Evolutionary conservation across 2,113 vertebrate genomes (phyloP), one percentile per base, ranked within the genome.

Genomic region (Bubalus kerabau): DNA sequence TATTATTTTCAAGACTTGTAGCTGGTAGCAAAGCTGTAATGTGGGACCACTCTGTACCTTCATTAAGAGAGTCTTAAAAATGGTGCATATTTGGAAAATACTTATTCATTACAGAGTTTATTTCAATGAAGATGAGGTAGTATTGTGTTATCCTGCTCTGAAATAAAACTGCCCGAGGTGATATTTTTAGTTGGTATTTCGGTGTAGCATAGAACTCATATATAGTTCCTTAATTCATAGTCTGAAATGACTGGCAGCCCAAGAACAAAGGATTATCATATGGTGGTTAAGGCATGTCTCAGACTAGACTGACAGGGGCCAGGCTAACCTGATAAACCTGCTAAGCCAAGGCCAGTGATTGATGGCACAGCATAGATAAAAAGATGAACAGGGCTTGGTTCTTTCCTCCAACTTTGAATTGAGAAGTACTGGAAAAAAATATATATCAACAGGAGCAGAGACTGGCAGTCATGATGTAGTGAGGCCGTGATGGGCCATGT

Each of bases 161-260:
- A 95, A 98, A 67, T 95, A 82, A 96, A 97, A 46, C 56, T 81
- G 94, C 57, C 86, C 0, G 9, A 15, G 40, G 30, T 40, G 56
- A 10, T 98, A 90, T 96, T 96, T 97, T 97, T 97, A 97, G 95
- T 87, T 24, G 59, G 60, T n/a, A 8, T 96, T 94, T 97, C 40
- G 12, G 16, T 5, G 64, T 96, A 87, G 92, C 92, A 36, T 78
- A 14, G 87, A 86, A 54, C 50, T 96, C 87, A 84, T 88, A 95
- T 87, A 92, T 96, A 98, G 97, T 93, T 94, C 97, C 88, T 71
- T 97, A 97, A 98, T 98, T 97, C 56, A 46, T 74, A 88, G 96
- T 91, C 78, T 97, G 94, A 94, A 46, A 56, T 92, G 92, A 95
- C 60, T 91, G 85, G 43, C 76, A 94, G 96, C 74, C 54, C 78